Base-by-base conservation (phyloP, 2,113 vertebrate species). In the Scomber colias region DNA sequence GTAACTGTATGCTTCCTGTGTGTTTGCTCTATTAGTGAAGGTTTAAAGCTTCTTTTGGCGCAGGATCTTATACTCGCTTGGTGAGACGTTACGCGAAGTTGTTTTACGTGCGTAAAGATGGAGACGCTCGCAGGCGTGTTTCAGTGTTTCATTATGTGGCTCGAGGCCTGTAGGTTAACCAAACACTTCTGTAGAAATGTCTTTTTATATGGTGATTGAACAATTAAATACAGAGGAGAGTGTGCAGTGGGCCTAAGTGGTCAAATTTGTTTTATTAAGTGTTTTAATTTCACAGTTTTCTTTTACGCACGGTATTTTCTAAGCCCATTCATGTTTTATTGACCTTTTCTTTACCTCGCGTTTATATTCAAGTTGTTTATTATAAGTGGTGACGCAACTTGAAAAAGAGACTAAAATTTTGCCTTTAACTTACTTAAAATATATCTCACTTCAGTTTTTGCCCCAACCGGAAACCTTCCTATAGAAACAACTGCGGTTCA, bases 41-140 rank as follows among this genome's bases (percentile, higher is more conserved):
- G 53, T 71, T 53, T 60, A 0, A 1, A 3, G 49, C 2, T 15
- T 55, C 8, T 61, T 27, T 8, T 10, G 46, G 35, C 16, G 56
- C 53, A 16, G 51, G n/a, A 15, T 7, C 11, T 0, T 0, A 13
- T 0, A 11, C 46, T 27, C 3, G 21, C 27, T 11, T 50, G 59
- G 44, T 5, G 5, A 61, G 60, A 68, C 66, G 4, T 86, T 69
- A 87, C 53, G 69, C 82, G 81, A 8, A 75, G 50, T 19, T 21
- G 19, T 56, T 16, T 7, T 5, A 54, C 21, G 63, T 79, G 87
- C 66, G 79, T 83, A 82, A 79, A 86, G 73, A 82, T 82, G 81
- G 82, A 87, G 69, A 60, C 24, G 21, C 30, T 67, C 49, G 44
- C 13, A 12, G 7, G 17, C 10, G 3, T 30, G 63, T 62, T 48